phyloP scores from a whole-genome alignment of 2,888 invertebrate genomes.

The Clepsis dumicolana region DNA sequence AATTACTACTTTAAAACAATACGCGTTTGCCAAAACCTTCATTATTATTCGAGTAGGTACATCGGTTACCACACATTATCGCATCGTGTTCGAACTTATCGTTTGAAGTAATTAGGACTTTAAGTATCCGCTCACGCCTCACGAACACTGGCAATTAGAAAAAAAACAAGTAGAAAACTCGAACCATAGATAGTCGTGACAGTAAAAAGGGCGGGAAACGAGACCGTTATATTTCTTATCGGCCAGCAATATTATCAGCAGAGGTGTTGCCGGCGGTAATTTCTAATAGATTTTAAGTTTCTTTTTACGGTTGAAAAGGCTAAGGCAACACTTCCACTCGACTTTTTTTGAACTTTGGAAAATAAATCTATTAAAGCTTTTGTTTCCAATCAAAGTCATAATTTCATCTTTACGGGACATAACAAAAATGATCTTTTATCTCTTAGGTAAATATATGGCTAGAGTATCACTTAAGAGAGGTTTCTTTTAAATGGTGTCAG shows the following conservation, averaged over 20 bases:
- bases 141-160: constrained; percentile 65
- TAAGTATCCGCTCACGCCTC: constrained; percentile 49
- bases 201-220: constrained; percentile 71
- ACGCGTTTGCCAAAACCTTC: constrained; percentile 30
- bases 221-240: constrained; percentile 74
- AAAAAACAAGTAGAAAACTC: constrained; percentile 32
- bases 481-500: background rate
- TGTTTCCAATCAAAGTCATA: too few species aligned
- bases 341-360: too few species aligned
- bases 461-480: background rate
- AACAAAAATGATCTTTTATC: too few species aligned
- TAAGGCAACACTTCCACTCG: too few species aligned
- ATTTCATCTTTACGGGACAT: too few species aligned
- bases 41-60: constrained; percentile 42
- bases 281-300: too few species aligned
- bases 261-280: constrained; percentile 63
- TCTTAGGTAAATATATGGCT: too few species aligned
- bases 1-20: background rate
- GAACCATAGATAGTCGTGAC: constrained; percentile 57
- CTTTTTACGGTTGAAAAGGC: too few species aligned
- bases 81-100: constrained; percentile 29
- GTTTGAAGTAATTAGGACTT: constrained; percentile 39
- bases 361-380: too few species aligned
- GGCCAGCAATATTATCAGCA: constrained; percentile 64
- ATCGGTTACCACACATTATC: constrained; percentile 29